Conservation (phyloP, 2,888 invertebrate genomes). For the Uropetala carovei region DNA sequence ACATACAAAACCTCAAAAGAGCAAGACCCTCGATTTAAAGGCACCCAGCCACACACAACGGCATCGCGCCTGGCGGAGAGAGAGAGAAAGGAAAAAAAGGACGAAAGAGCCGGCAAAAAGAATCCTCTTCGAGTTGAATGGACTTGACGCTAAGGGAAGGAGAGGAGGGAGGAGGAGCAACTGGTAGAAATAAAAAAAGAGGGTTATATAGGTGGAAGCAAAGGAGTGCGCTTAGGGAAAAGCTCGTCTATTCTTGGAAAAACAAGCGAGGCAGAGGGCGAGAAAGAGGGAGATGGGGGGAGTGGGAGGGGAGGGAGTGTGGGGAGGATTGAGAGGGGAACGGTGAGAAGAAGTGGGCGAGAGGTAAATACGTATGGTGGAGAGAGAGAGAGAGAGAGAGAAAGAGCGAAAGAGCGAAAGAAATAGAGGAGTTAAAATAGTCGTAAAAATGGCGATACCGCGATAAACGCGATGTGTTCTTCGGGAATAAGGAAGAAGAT, state of each 20-base stretch:
- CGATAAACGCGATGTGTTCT: no score
- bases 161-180: not conserved
- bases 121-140: constrained; percentile 13
- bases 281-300: not conserved
- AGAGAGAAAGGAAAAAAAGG: not conserved
- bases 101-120: not conserved
- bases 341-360: not conserved
- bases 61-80: not conserved
- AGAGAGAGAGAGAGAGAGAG: no score
- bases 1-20: no score
- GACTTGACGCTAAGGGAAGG: not conserved
- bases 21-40: not conserved
- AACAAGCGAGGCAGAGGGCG: constrained; percentile 15
- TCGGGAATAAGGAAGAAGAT: no score
- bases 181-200: constrained; percentile 22
- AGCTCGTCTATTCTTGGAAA: constrained; percentile 54
- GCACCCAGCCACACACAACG: not conserved
- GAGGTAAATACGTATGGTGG: no score
- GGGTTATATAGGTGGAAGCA: not conserved
- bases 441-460: no score
- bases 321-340: not conserved
- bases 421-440: no score
- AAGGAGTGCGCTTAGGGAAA: constrained; percentile 8
- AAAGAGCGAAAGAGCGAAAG: no score
- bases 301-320: not conserved